phyloP scores from a whole-genome alignment of 2,113 vertebrate species.

The Saguinus imperator region DNA sequence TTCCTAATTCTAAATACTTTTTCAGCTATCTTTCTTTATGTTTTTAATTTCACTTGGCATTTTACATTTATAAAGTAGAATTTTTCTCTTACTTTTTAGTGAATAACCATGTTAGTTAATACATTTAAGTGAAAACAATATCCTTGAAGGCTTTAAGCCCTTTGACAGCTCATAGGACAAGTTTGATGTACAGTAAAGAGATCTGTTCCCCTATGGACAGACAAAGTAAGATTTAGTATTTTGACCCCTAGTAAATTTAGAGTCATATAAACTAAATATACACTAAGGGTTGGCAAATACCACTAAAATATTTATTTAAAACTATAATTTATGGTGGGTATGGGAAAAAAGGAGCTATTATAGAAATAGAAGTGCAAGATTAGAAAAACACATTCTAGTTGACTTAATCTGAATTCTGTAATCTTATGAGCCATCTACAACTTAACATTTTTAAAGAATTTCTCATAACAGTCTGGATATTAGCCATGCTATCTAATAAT shows the following conservation, averaged over 20 bases:
- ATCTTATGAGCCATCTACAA: neutral
- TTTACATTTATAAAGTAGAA: conserved; percentile 13
- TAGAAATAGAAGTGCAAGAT: neutral
- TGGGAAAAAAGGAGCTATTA: neutral
- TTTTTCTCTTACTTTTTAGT: neutral
- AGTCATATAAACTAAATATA: neutral
- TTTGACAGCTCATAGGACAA: neutral
- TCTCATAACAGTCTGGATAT: conserved; percentile 9
- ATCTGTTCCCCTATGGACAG: neutral
- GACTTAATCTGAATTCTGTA: neutral
- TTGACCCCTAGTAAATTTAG: neutral
- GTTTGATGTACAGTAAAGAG: neutral
- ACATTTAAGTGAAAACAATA: neutral
- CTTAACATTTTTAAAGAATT: neutral
- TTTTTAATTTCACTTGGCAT: neutral
- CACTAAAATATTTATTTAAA: conserved; percentile 24
- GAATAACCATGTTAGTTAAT: neutral
- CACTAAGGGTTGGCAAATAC: neutral
- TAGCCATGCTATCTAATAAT: neutral
- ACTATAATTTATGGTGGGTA: neutral
- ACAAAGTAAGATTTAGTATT: neutral
- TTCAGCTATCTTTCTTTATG: neutral
- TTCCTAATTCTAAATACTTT: neutral
- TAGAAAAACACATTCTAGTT: neutral
- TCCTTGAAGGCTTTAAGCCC: neutral